phyloP scores from a whole-genome alignment of 1,140 invertebrate species.

The Drosophila leontia region DNA sequence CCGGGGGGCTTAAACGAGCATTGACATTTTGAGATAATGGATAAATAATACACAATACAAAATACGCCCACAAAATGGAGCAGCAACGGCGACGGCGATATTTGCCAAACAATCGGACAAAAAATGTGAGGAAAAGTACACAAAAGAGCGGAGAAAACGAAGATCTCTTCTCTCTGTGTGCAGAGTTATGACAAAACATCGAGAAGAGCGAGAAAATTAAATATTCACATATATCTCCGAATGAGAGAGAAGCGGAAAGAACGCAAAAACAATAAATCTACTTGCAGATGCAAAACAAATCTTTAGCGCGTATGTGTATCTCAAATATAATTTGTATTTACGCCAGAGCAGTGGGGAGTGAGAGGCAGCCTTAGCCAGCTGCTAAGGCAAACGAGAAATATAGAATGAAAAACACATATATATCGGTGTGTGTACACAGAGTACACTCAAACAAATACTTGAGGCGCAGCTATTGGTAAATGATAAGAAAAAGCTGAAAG shows the following conservation, averaged over 20 bases:
- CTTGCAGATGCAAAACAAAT: conserved; percentile 60
- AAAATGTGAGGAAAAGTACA: conserved; percentile 65
- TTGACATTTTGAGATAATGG: conserved; percentile 75
- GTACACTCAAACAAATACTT: conserved; percentile 11
- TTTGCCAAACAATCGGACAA: conserved; percentile 71
- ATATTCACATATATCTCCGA: conserved; percentile 4
- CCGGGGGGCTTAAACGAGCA: conserved; percentile 54
- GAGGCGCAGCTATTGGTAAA: too few relatives aligned
- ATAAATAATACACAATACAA: conserved; percentile 41
- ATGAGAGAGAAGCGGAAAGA: conserved; percentile 18
- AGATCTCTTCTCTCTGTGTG: conserved; percentile 19
- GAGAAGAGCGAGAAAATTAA: conserved; percentile 32
- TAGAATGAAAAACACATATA: conserved; percentile 43
- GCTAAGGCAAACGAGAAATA: conserved; percentile 64
- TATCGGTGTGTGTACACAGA: conserved; percentile 33
- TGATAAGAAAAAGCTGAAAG: background rate
- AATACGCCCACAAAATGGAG: conserved; percentile 73
- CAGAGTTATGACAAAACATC: conserved; percentile 60
- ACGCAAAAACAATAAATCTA: conserved; percentile 60
- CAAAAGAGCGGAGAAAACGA: conserved; percentile 42
- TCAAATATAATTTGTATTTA: conserved; percentile 57
- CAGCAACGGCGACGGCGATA: conserved; percentile 61
- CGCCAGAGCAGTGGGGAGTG: conserved; percentile 15
- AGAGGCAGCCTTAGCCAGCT: conserved; percentile 36
- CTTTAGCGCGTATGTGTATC: conserved; percentile 55